These are phyloP conservation scores for Leptarthrus brevirostris DNA, from an alignment of 2,888 invertebrate species.

Conservation along the genomic window DNA sequence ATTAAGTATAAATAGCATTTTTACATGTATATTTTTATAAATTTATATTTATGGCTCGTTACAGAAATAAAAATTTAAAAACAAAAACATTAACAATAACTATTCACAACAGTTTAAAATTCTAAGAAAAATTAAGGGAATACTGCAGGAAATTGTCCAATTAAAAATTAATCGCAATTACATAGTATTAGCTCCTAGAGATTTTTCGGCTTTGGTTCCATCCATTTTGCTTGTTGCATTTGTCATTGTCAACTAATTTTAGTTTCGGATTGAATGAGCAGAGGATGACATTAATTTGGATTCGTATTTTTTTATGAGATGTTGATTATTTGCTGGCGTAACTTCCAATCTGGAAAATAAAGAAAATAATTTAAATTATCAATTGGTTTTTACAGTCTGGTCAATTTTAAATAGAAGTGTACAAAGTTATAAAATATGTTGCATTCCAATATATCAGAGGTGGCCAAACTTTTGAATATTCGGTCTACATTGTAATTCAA, in stretches of 20 bases:
- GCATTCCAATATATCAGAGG: too few species aligned
- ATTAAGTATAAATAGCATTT: conserved; percentile 6
- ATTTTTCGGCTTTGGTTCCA: too few species aligned
- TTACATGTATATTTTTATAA: conserved; percentile 13
- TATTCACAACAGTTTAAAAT: conserved; percentile 18
- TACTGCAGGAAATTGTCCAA: neutral
- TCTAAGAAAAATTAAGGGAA: conserved; percentile 17
- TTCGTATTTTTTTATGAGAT: conserved; percentile 55
- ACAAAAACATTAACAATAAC: neutral
- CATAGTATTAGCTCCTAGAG: too few species aligned
- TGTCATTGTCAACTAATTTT: too few species aligned
- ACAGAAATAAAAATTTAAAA: conserved; percentile 22
- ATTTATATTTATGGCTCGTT: neutral
- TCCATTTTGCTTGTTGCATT: too few species aligned
- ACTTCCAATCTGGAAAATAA: conserved; percentile 54
- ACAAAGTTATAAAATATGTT: too few species aligned
- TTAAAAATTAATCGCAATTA: too few species aligned
- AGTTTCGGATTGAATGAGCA: conserved; percentile 24
- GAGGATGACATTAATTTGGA: conserved; percentile 32
- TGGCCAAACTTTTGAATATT: too few species aligned
- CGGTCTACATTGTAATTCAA: too few species aligned
- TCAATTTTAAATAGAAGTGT: too few species aligned
- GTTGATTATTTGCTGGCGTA: conserved; percentile 55
- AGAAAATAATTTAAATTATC: neutral
- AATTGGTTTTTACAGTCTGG: too few species aligned